These are phyloP conservation scores for Mungos mungo DNA, from an alignment of 2,113 vertebrate genomes.

Conservation along the genomic window DNA sequence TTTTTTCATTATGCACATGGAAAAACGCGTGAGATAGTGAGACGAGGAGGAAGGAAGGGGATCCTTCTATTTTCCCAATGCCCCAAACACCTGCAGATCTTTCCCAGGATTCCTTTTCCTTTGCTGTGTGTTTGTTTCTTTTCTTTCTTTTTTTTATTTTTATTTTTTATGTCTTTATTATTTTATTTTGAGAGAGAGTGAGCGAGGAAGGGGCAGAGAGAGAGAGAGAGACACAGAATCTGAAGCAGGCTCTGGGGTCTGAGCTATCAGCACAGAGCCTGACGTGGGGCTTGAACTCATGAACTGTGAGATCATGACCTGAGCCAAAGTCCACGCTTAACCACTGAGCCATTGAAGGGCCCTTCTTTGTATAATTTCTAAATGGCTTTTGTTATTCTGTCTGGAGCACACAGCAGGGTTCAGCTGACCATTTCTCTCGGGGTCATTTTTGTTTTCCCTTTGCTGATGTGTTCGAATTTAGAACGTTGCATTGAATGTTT, in stretches of 20 bases:
- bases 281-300: too few species aligned
- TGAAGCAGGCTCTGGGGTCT: too few species aligned
- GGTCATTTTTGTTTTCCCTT: background rate
- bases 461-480: background rate
- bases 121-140: background rate
- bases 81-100: background rate
- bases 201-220: too few species aligned
- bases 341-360: too few species aligned
- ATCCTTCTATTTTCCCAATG: background rate
- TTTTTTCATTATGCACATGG: background rate
- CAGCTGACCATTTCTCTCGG: accelerated
- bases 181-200: too few species aligned
- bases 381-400: background rate
- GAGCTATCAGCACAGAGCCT: too few species aligned
- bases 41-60: background rate
- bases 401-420: background rate
- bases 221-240: too few species aligned
- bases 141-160: background rate
- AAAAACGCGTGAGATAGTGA: background rate
- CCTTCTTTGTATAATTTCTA: background rate
- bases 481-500: background rate
- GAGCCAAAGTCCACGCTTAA: too few species aligned
- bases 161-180: background rate
- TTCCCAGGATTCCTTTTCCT: background rate
- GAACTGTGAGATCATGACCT: too few species aligned